A percentile compares a stretch with the other conserved stretches of the same genome.
phyloP scores from a whole-genome alignment of 2,888 invertebrate species.

The Drosophila parthenogenetica region DNA sequence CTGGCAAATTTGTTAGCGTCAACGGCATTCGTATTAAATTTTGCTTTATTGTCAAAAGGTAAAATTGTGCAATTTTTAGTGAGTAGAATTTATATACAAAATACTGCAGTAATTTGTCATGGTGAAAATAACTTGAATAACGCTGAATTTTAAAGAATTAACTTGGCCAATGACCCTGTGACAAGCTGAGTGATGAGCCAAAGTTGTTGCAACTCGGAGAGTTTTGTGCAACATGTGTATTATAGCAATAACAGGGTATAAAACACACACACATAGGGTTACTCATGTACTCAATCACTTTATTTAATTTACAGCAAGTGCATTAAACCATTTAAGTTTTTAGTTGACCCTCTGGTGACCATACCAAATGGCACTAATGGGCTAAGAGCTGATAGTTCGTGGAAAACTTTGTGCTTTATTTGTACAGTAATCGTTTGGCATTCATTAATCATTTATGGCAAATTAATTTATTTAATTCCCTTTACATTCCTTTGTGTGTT shows the following conservation, averaged over 20 bases:
- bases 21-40: conserved; percentile 31
- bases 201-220: conserved; percentile 30
- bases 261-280: background rate
- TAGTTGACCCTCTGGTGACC: background rate
- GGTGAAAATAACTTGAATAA: conserved; percentile 11
- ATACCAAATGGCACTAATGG: background rate
- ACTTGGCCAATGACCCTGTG: conserved; percentile 24
- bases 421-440: conserved; percentile 5
- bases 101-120: conserved; percentile 32
- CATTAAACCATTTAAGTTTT: background rate
- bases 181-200: conserved; percentile 26
- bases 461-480: conserved; percentile 24
- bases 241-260: too few species aligned
- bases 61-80: conserved; percentile 20
- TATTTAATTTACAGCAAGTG: background rate
- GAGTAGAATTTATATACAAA: conserved; percentile 30
- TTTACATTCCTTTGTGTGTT: conserved; percentile 1
- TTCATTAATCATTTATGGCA: conserved; percentile 6
- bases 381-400: background rate
- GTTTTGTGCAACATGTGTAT: background rate
- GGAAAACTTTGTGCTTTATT: too few species aligned
- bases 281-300: conserved; percentile 6
- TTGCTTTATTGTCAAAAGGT: conserved; percentile 30
- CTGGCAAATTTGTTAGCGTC: conserved; percentile 51
- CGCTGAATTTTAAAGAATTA: conserved; percentile 1